A percentile compares a stretch with the other conserved stretches of the same genome.
phyloP scores from a whole-genome alignment of 2,113 vertebrate genomes.

The Oreochromis tanganicae region DNA sequence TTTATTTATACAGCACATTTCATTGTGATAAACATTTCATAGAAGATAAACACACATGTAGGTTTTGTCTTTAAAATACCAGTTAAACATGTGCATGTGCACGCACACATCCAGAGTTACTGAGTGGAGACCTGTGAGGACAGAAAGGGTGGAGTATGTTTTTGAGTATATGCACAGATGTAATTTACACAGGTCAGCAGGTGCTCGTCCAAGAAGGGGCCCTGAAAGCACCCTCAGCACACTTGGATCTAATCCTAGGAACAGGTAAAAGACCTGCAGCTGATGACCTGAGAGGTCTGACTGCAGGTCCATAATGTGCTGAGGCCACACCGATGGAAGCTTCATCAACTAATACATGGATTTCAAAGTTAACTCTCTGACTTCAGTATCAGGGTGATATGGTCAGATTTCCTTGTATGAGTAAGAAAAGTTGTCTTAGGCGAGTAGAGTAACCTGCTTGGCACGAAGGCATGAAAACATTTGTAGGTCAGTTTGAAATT shows the following conservation, averaged over 20 bases:
- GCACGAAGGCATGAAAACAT: not conserved
- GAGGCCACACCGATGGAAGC: not conserved
- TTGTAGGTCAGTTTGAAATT: not conserved
- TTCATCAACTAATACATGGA: not conserved
- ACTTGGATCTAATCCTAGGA: not conserved
- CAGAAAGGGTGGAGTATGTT: not conserved
- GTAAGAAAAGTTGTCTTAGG: fast-evolving
- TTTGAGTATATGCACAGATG: not conserved
- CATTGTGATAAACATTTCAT: not conserved
- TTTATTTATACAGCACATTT: not conserved
- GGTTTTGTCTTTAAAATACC: not conserved
- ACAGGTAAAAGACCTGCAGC: not conserved
- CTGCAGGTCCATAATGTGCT: not conserved
- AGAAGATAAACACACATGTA: not conserved
- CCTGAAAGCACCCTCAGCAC: not conserved
- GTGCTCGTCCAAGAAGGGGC: not conserved
- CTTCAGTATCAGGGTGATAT: not conserved
- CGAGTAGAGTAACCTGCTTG: not conserved
- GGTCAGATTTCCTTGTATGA: not conserved
- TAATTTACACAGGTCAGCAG: not conserved
- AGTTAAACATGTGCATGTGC: not conserved
- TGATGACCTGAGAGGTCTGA: not conserved
- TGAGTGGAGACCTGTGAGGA: not conserved
- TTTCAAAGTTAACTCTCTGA: not conserved
- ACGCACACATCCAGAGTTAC: not conserved